Percentiles rank a stretch among this genome's conserved stretches.
These are phyloP conservation scores for Tetraodon nigroviridis DNA, from an alignment of 2,113 vertebrate species.

Conservation along the genomic window DNA sequence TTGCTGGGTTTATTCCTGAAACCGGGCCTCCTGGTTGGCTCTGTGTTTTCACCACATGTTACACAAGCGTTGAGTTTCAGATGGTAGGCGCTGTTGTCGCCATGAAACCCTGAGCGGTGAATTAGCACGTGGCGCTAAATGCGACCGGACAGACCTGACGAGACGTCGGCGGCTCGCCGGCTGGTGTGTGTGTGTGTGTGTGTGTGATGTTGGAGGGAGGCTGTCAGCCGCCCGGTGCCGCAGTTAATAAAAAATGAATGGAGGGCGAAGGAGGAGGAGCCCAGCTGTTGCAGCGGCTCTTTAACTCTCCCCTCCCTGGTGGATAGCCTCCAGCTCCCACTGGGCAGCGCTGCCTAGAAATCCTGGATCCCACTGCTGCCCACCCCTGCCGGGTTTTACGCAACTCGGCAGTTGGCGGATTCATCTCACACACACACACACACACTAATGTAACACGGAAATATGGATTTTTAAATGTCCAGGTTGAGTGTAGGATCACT, in stretches of 20 bases:
- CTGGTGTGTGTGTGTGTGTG: constrained; percentile 29
- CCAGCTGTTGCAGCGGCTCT: constrained; percentile 56
- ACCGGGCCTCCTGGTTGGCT: neutral
- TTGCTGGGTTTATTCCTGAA: neutral
- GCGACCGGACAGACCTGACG: no score
- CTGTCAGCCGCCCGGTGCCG: constrained; percentile 55
- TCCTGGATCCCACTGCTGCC: constrained; percentile 49
- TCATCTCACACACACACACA: constrained; percentile 8
- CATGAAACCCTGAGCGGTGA: no score
- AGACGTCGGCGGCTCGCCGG: neutral
- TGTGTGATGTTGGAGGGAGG: constrained; percentile 36
- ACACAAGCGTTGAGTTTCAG: no score
- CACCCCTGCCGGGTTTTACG: constrained; percentile 52
- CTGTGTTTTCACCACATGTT: neutral
- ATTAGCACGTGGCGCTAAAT: no score
- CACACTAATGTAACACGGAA: constrained; percentile 28
- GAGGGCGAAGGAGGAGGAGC: constrained; percentile 48
- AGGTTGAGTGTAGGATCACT: constrained; percentile 2
- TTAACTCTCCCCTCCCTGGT: constrained; percentile 63
- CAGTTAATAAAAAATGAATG: constrained; percentile 78
- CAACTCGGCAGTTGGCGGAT: constrained; percentile 52
- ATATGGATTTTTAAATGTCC: constrained; percentile 17
- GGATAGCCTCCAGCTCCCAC: constrained; percentile 38
- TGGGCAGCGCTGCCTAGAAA: constrained; percentile 21
- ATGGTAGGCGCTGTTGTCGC: no score